phyloP scores from a whole-genome alignment of 2,888 invertebrate species.

The Drosophila prolongata region DNA sequence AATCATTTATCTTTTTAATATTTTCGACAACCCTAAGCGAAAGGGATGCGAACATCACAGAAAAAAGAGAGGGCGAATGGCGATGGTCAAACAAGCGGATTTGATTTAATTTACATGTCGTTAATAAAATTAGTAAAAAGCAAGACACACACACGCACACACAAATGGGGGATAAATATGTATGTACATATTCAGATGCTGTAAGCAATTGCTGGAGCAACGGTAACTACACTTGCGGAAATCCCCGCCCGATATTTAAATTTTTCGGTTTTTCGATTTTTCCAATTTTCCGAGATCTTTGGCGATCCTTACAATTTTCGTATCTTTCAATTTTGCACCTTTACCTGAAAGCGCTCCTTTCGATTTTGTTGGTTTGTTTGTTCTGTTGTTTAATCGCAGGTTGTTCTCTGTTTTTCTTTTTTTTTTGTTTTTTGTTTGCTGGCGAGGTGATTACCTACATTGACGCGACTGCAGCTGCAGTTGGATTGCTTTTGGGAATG shows the following conservation, averaged over 20 bases:
- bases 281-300: constrained; percentile 4
- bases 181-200: background rate
- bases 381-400: constrained; percentile 1
- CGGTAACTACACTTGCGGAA: constrained; percentile 9
- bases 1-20: background rate
- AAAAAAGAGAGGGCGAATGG: constrained; percentile 8
- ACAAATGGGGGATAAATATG: background rate
- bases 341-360: constrained; percentile 10
- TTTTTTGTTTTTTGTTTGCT: background rate
- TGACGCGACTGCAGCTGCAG: constrained; percentile 24
- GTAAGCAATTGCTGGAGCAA: constrained; percentile 7
- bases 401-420: background rate
- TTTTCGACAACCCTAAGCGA: constrained; percentile 21
- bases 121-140: constrained; percentile 74
- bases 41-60: constrained; percentile 8
- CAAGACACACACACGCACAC: constrained; percentile 24
- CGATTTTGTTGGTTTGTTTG: background rate
- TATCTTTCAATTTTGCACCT: background rate
- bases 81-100: constrained; percentile 51
- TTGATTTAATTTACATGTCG: constrained; percentile 78
- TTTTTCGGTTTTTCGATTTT: background rate
- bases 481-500: constrained; percentile 10
- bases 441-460: constrained; percentile 6
- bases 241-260: constrained; percentile 13
- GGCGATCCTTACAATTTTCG: constrained; percentile 3